Percentiles rank a stretch among this genome's conserved stretches.
Evolutionary conservation across 2,113 vertebrate species (phyloP).

Genomic region (Chaenogobius annularis): DNA sequence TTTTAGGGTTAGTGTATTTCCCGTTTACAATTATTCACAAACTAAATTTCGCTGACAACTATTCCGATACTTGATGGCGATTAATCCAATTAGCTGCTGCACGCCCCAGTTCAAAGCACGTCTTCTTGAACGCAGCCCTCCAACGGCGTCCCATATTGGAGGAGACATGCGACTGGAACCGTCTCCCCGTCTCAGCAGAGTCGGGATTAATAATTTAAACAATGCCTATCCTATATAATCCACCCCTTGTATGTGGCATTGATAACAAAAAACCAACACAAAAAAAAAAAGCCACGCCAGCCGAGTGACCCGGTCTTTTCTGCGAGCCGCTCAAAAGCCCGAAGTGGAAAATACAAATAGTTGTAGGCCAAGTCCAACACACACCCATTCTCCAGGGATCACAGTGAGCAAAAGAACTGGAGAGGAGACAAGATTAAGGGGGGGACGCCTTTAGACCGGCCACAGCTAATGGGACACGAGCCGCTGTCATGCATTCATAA

Average conservation of each 20-base stretch:
- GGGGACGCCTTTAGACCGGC: slow-evolving; percentile 56
- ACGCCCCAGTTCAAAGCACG: background rate
- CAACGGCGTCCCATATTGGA: background rate
- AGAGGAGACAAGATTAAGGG: slow-evolving; percentile 65
- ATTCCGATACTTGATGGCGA: background rate
- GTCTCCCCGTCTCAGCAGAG: slow-evolving; percentile 4
- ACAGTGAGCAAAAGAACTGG: slow-evolving; percentile 63
- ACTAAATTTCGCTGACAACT: background rate
- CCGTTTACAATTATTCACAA: background rate
- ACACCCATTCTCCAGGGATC: slow-evolving; percentile 77
- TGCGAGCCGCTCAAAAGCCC: slow-evolving; percentile 44
- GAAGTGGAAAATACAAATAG: slow-evolving; percentile 50
- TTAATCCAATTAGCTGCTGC: background rate
- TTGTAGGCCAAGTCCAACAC: slow-evolving; percentile 67
- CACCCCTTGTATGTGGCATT: background rate
- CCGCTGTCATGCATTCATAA: slow-evolving; percentile 39
- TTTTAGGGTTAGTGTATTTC: no score
- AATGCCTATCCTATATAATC: slow-evolving; percentile 1
- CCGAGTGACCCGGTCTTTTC: slow-evolving; percentile 29
- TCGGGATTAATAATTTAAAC: slow-evolving; percentile 14
- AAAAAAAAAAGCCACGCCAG: slow-evolving; percentile 27
- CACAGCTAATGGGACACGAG: slow-evolving; percentile 67
- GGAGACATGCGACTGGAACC: slow-evolving; percentile 9
- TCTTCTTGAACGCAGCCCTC: background rate
- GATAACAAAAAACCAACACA: no score